Evolutionary conservation across 2,113 vertebrate genomes (phyloP).

Genomic region (Colaptes auratus): DNA sequence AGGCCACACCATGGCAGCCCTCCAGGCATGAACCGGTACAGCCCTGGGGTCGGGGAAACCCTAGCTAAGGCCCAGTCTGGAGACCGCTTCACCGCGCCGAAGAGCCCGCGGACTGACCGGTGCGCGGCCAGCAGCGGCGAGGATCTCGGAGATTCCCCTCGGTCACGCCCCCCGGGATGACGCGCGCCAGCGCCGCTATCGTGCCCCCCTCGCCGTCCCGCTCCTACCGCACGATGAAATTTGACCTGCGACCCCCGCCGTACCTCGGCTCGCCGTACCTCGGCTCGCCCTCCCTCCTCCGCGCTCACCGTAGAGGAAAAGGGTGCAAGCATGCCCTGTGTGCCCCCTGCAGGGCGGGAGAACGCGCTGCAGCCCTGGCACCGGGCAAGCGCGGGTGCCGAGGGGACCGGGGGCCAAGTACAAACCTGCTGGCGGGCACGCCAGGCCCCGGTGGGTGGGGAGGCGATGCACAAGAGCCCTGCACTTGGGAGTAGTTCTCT

Average conservation of each 20-base stretch:
- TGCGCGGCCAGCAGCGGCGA: neutral
- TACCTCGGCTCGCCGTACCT: neutral
- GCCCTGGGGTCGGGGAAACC: rapidly evolving
- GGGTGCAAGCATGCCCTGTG: rapidly evolving
- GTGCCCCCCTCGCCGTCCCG: too few relatives aligned
- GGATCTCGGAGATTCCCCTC: too few relatives aligned
- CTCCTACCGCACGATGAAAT: too few relatives aligned
- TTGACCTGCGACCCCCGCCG: neutral
- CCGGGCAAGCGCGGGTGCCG: too few relatives aligned
- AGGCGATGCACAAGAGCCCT: rapidly evolving
- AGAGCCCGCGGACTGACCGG: neutral
- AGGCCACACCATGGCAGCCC: rapidly evolving
- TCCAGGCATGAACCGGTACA: too few relatives aligned
- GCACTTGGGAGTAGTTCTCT: rapidly evolving
- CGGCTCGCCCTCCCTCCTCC: neutral
- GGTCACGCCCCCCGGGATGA: too few relatives aligned
- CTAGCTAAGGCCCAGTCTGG: rapidly evolving
- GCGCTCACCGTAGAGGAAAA: too few relatives aligned
- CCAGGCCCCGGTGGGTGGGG: neutral
- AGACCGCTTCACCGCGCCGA: rapidly evolving
- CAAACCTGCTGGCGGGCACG: neutral
- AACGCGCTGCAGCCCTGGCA: neutral
- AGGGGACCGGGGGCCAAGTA: too few relatives aligned
- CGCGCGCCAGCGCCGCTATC: rapidly evolving
- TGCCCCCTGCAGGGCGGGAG: neutral